Conservation (phyloP, 2,888 invertebrate genomes). For the Epirrhoe tristata region DNA sequence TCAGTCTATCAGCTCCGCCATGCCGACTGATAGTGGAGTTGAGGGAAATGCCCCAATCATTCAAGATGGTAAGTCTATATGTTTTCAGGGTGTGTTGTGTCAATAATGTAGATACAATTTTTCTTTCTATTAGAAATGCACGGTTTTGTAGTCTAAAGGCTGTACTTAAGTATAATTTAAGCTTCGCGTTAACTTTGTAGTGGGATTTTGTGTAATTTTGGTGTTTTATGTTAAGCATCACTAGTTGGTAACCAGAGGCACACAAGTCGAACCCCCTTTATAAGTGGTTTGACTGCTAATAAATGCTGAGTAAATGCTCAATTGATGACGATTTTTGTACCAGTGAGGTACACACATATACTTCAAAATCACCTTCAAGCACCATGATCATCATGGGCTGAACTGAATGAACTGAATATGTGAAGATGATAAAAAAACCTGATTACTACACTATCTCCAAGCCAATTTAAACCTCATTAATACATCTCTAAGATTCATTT, state of each 20-base stretch:
- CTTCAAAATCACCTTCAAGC: too few relatives aligned
- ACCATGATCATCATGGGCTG: too few relatives aligned
- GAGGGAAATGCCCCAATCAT: conserved; percentile 73
- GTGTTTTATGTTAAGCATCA: not conserved
- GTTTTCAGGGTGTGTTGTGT: conserved; percentile 8
- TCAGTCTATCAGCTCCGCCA: conserved; percentile 80
- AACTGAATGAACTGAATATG: too few relatives aligned
- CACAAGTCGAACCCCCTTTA: too few relatives aligned
- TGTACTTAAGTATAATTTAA: conserved; percentile 12
- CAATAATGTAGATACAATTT: conserved; percentile 11
- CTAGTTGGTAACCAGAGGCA: too few relatives aligned
- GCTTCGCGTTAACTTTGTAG: conserved; percentile 10
- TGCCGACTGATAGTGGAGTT: conserved; percentile 73
- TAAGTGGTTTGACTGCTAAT: too few relatives aligned
- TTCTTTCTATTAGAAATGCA: not conserved
- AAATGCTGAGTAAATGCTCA: too few relatives aligned
- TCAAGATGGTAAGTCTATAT: conserved; percentile 69
- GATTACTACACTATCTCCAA: too few relatives aligned
- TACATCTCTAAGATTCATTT: conserved; percentile 8
- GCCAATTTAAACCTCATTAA: not conserved
- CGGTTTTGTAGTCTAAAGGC: conserved; percentile 15
- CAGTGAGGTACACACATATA: too few relatives aligned
- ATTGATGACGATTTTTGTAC: too few relatives aligned
- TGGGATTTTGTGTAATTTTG: conserved; percentile 10
- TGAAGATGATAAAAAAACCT: too few relatives aligned